Percentiles rank a stretch among this genome's conserved stretches.
phyloP scores from a whole-genome alignment of 2,888 invertebrate species.

The Scaptomyza parva region DNA sequence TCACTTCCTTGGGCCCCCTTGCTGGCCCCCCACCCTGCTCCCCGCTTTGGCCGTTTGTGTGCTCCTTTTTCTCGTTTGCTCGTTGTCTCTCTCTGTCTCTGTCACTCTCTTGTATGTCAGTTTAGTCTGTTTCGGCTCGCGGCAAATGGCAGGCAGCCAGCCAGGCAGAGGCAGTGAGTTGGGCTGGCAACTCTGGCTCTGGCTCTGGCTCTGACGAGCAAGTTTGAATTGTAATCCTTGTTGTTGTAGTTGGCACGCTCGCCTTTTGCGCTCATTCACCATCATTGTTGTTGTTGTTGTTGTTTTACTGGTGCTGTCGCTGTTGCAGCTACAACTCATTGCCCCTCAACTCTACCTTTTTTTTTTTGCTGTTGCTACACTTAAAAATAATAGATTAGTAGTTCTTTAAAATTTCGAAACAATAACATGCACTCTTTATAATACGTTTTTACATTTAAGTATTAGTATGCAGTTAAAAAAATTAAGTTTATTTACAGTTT shows the following conservation, averaged over 20 bases:
- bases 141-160: conserved; percentile 60
- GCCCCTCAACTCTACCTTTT: conserved; percentile 4
- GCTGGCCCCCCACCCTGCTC: neutral
- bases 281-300: conserved; percentile 28
- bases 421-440: neutral
- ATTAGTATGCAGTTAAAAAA: neutral
- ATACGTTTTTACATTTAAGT: neutral
- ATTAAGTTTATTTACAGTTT: too few species aligned
- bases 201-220: conserved; percentile 76
- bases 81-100: conserved; percentile 7
- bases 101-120: conserved; percentile 9
- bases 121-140: conserved; percentile 30
- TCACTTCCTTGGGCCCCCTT: neutral
- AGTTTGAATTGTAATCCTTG: conserved; percentile 78
- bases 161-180: conserved; percentile 3
- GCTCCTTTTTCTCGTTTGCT: neutral
- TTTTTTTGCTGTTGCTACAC: conserved; percentile 6
- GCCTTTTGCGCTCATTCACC: conserved; percentile 50
- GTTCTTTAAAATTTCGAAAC: neutral
- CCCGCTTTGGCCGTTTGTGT: neutral
- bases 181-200: conserved; percentile 61
- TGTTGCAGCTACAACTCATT: conserved; percentile 54
- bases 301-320: conserved; percentile 31
- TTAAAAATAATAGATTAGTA: conserved; percentile 4
- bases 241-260: conserved; percentile 78